phyloP scores from a whole-genome alignment of 1,140 invertebrate species.

The Ceratitis capitata region DNA sequence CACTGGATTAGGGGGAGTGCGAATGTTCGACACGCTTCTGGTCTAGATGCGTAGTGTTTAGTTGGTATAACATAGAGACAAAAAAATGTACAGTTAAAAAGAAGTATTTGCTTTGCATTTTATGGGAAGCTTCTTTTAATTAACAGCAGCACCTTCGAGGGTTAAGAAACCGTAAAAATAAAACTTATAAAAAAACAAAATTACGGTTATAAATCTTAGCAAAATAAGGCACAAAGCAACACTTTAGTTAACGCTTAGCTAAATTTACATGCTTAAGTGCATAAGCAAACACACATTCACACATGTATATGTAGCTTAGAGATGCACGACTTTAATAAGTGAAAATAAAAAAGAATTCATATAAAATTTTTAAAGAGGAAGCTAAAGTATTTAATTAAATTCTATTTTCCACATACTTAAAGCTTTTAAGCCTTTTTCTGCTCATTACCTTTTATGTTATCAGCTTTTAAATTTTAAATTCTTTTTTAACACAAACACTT shows the following conservation, averaged over 20 bases:
- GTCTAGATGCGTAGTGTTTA: too few relatives aligned
- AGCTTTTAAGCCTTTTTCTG: not conserved
- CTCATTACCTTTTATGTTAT: constrained; percentile 27
- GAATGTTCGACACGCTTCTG: too few relatives aligned
- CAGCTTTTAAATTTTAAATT: not conserved
- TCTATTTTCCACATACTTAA: not conserved
- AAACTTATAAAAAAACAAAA: not conserved
- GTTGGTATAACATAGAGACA: too few relatives aligned
- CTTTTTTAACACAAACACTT: too few relatives aligned
- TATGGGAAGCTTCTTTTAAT: not conserved
- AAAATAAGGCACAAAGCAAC: not conserved
- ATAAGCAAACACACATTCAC: not conserved
- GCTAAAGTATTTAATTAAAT: not conserved
- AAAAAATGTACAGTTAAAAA: too few relatives aligned
- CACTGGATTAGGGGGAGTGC: too few relatives aligned
- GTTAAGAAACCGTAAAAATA: not conserved
- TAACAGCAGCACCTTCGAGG: too few relatives aligned
- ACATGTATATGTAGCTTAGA: not conserved
- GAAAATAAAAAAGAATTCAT: not conserved
- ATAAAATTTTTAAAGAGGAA: not conserved
- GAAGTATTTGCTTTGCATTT: too few relatives aligned
- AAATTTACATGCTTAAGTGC: not conserved
- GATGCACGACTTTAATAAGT: not conserved
- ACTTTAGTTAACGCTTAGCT: not conserved
- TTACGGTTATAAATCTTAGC: not conserved